Percentiles rank a stretch among this genome's conserved stretches.
Conservation (phyloP, 1,140 invertebrate species). For the Eurytemora carolleeae region DNA sequence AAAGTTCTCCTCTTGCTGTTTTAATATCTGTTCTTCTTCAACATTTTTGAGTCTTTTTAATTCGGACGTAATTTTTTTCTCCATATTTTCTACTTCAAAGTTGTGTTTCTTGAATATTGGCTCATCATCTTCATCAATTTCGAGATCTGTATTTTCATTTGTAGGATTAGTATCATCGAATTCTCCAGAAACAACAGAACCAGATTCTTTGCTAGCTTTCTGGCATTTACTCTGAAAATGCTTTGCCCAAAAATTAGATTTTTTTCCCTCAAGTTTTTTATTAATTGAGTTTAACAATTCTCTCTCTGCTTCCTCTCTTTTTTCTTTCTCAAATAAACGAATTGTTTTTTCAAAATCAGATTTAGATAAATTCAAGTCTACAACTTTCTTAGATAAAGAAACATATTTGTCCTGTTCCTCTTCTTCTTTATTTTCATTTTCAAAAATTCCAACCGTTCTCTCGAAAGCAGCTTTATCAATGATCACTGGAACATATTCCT, state of each 20-base stretch:
- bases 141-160: no score
- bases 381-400: not conserved
- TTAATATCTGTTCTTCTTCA: not conserved
- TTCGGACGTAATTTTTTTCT: not conserved
- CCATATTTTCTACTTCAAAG: no score
- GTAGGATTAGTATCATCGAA: no score
- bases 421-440: not conserved
- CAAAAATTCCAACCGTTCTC: not conserved
- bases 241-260: no score
- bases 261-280: not conserved
- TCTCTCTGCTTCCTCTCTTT: not conserved
- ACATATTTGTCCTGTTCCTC: not conserved
- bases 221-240: no score
- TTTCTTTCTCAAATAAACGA: not conserved
- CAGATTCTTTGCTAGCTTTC: no score
- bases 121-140: not conserved
- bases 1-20: not conserved
- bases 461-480: constrained; percentile 7
- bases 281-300: not conserved
- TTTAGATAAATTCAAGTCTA: not conserved
- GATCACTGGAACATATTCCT: constrained; percentile 1
- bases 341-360: not conserved
- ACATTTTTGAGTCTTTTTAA: not conserved
- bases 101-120: not conserved
- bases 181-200: no score